Evolutionary conservation across 2,888 invertebrate species (phyloP).

Genomic region (Thymelicus acteon): DNA sequence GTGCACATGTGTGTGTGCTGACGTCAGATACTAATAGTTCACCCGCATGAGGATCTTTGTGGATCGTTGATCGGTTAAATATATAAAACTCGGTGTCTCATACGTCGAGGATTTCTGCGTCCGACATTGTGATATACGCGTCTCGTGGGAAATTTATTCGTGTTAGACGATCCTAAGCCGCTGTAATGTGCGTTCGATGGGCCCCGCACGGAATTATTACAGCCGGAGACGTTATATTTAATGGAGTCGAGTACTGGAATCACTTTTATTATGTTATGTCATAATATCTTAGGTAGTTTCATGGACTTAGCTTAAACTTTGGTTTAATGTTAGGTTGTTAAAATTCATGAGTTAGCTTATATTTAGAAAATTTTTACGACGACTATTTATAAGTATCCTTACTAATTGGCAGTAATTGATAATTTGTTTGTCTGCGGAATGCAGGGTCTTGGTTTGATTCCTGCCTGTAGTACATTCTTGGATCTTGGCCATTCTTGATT

Average conservation of each 20-base stretch:
- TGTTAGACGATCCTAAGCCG: constrained; percentile 65
- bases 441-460: no score
- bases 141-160: constrained; percentile 79
- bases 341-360: no score
- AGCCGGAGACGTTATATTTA: constrained; percentile 24
- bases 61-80: constrained; percentile 6
- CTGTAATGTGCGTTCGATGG: constrained; percentile 69
- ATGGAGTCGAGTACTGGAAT: neutral
- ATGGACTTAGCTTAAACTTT: neutral
- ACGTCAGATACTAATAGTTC: neutral
- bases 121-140: constrained; percentile 63
- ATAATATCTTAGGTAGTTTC: neutral
- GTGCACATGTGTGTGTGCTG: neutral
- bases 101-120: constrained; percentile 19
- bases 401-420: no score
- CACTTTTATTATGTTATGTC: neutral
- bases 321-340: neutral
- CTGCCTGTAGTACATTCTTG: no score
- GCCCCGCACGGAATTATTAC: constrained; percentile 53
- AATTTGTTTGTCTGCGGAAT: no score
- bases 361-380: no score
- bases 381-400: no score
- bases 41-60: neutral
- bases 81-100: constrained; percentile 34
- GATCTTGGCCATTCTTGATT: no score